Base-by-base conservation (phyloP, 2,113 vertebrate genomes). In the Egretta garzetta region DNA sequence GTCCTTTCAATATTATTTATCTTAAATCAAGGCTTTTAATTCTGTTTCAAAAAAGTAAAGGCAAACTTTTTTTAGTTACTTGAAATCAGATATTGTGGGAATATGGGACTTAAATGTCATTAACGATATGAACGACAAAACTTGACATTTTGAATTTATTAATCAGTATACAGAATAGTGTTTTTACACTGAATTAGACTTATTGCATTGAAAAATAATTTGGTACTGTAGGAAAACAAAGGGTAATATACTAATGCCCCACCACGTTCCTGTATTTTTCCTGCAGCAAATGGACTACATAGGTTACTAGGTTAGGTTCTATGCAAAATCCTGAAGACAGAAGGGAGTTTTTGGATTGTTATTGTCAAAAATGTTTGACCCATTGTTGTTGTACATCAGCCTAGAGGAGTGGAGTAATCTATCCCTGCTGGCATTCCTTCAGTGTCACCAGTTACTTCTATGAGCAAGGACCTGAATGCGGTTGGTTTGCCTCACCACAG, bases 201-300 rank as follows among this genome's bases (percentile, higher is more conserved):
- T 45, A 21, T 66, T 83, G 19, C 33, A 66, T 4, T 66, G 47
- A 26, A 75, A 84, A 62, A 33, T 66, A 35, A 72, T 71, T 62
- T 45, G 14, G 3, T 43, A 7, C 22, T 17, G 14, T 39, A 80
- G 35, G 66, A 52, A 73, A 53, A 45, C 14, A 63, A 22, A 27
- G 32, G 14, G 21, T 80, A 26, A 55, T 39, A 27, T 26, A 43
- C 22, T 47, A 41, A 56, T 41, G 22, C 14, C 30, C 58, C 22
- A 60, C 22, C 53, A 32, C 0, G 1, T 72, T 49, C 8, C n/a
- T 0, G 0, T n/a, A 12, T 41, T 75, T 88, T 70, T 32, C 21
- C 35, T 70, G 53, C 33, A 53, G 27, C 10, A 88, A 88, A 52
- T 39, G 20, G 18, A 13, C 45, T 74, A 28, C 20, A 9, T 14